Conservation (phyloP, 2,797 vertebrate genomes). For the Myripristis murdjan region DNA sequence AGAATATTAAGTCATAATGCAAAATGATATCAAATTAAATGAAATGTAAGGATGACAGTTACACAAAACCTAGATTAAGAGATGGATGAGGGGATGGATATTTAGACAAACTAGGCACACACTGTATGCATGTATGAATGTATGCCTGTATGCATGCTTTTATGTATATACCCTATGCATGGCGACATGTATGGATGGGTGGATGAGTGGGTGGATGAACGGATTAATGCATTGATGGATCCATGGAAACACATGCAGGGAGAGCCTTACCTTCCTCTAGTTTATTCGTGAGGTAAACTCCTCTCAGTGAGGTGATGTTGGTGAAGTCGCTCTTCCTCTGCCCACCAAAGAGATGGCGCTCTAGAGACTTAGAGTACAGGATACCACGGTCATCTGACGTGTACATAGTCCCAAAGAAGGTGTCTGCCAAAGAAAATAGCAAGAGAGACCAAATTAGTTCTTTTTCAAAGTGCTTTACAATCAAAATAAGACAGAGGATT, state of each 20-base stretch:
- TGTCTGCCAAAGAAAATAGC: constrained; percentile 66
- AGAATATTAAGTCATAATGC: not conserved
- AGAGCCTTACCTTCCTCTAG: constrained; percentile 78
- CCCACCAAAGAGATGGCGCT: constrained; percentile 87
- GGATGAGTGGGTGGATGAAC: not conserved
- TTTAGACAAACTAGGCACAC: too few relatives aligned
- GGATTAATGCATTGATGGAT: not conserved
- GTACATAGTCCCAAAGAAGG: constrained; percentile 88
- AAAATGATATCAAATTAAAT: not conserved
- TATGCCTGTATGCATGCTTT: too few relatives aligned
- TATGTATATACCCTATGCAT: too few relatives aligned
- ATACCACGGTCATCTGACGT: constrained; percentile 88
- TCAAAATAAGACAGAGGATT: too few relatives aligned
- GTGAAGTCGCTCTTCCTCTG: constrained; percentile 88
- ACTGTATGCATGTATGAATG: too few relatives aligned
- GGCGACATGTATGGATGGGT: too few relatives aligned
- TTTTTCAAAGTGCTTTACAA: too few relatives aligned
- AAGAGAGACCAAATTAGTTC: not conserved
- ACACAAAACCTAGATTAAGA: too few relatives aligned
- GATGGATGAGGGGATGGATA: too few relatives aligned
- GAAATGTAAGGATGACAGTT: too few relatives aligned
- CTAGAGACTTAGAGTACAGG: constrained; percentile 87
- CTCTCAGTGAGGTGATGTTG: constrained; percentile 87
- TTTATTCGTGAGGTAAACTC: constrained; percentile 88
- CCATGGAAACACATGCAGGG: not conserved